Conservation (phyloP, 2,113 vertebrate species). For the Heterochromis multidens region DNA sequence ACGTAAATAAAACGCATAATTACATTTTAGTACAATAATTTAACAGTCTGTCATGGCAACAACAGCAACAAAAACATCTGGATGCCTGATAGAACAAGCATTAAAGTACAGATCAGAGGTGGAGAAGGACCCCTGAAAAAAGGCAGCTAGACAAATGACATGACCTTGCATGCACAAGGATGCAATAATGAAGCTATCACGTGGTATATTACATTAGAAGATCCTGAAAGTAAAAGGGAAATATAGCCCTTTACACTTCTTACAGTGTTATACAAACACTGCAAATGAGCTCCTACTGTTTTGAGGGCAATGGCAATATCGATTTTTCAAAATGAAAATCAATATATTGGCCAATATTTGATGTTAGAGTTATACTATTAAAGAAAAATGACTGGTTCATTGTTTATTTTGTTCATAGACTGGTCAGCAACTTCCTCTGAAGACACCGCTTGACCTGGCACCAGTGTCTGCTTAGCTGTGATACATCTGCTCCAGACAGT, state of each 20-base stretch:
- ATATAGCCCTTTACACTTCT: too few species aligned
- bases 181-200: not conserved
- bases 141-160: not conserved
- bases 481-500: not conserved
- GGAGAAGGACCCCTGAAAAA: not conserved
- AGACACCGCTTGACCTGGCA: not conserved
- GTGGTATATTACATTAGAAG: not conserved
- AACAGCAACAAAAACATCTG: not conserved
- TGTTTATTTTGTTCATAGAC: not conserved
- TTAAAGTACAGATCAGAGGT: not conserved
- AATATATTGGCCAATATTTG: not conserved
- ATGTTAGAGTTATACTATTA: not conserved
- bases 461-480: not conserved
- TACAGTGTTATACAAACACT: not conserved
- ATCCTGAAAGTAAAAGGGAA: too few species aligned
- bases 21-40: not conserved
- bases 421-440: not conserved
- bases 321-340: not conserved
- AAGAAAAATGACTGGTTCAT: not conserved
- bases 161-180: not conserved
- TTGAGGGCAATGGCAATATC: too few species aligned
- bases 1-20: not conserved
- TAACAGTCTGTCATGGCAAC: not conserved
- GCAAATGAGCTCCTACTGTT: too few species aligned
- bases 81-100: conserved; percentile 8